Conservation (phyloP, 2,888 invertebrate species). For the Amphipyra tragopoginis region DNA sequence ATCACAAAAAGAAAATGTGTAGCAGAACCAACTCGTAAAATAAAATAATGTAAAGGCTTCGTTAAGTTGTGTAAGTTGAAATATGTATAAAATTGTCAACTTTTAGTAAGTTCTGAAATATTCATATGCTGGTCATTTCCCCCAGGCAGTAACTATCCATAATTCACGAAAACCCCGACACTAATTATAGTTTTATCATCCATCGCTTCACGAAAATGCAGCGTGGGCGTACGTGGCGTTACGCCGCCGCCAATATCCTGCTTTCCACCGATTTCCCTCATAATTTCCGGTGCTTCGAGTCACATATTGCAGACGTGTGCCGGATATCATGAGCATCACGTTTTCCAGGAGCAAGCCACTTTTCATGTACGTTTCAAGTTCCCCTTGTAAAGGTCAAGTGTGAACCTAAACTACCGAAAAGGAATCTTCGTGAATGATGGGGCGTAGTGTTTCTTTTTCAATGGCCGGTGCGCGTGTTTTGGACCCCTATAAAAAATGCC, state of each 20-base stretch:
- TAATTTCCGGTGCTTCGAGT: slow-evolving; percentile 48
- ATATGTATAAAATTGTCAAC: neutral
- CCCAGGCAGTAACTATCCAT: neutral
- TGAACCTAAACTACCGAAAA: neutral
- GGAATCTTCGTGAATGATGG: too few species aligned
- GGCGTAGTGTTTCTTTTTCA: too few species aligned
- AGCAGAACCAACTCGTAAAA: too few species aligned
- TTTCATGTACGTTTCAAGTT: slow-evolving; percentile 14
- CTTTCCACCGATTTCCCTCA: slow-evolving; percentile 41
- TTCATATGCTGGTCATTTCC: neutral
- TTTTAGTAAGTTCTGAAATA: neutral
- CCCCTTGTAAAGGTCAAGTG: slow-evolving; percentile 12
- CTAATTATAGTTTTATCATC: slow-evolving; percentile 6
- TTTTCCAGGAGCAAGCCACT: slow-evolving; percentile 20
- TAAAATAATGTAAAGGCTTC: too few species aligned
- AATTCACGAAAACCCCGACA: neutral
- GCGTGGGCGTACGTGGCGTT: slow-evolving; percentile 7
- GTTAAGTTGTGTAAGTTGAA: neutral
- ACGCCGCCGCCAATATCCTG: slow-evolving; percentile 44
- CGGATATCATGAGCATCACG: slow-evolving; percentile 38
- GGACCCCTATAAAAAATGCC: too few species aligned
- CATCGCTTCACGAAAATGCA: slow-evolving; percentile 1
- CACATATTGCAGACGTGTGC: slow-evolving; percentile 40
- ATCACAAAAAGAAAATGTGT: too few species aligned
- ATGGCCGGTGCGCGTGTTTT: too few species aligned